A percentile compares a stretch with the other conserved stretches of the same genome.
These are phyloP conservation scores for Kryptopterus vitreolus DNA, from an alignment of 2,797 vertebrate genomes.

Conservation along the genomic window DNA sequence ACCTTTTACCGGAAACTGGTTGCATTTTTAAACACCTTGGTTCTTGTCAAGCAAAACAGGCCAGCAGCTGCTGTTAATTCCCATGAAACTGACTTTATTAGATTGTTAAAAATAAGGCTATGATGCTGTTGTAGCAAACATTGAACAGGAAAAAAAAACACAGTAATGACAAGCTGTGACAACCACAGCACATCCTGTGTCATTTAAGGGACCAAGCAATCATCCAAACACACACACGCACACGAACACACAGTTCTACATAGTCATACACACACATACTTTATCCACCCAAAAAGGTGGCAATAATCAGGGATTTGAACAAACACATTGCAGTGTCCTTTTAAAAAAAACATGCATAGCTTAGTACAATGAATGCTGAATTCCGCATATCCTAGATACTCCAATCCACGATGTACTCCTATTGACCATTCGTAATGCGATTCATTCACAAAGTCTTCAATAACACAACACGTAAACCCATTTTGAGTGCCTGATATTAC, in stretches of 20 bases:
- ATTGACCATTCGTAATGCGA: slow-evolving; percentile 69
- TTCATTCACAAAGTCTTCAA: slow-evolving; percentile 53
- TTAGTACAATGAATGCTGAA: slow-evolving; percentile 65
- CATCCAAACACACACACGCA: slow-evolving; percentile 21
- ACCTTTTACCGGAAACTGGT: not conserved
- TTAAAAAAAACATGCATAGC: slow-evolving; percentile 76
- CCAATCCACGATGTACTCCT: slow-evolving; percentile 58
- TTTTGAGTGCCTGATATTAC: slow-evolving; percentile 44
- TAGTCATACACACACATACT: slow-evolving; percentile 41
- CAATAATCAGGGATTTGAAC: slow-evolving; percentile 62
- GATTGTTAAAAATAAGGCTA: slow-evolving; percentile 80
- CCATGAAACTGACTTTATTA: slow-evolving; percentile 78
- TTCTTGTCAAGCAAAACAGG: slow-evolving; percentile 3
- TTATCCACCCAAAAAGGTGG: slow-evolving; percentile 63
- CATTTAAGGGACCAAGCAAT: slow-evolving; percentile 45
- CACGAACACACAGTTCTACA: not conserved
- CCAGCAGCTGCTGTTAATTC: slow-evolving; percentile 26
- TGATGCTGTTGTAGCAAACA: slow-evolving; percentile 72
- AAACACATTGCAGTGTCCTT: slow-evolving; percentile 62
- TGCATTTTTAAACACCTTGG: not conserved
- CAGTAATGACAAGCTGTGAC: slow-evolving; percentile 54
- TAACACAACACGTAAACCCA: slow-evolving; percentile 28
- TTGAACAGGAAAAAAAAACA: slow-evolving; percentile 58
- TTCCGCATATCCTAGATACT: slow-evolving; percentile 40
- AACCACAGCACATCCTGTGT: slow-evolving; percentile 53